phyloP scores from a whole-genome alignment of 2,888 invertebrate genomes.

The Ormyrus rosae region DNA sequence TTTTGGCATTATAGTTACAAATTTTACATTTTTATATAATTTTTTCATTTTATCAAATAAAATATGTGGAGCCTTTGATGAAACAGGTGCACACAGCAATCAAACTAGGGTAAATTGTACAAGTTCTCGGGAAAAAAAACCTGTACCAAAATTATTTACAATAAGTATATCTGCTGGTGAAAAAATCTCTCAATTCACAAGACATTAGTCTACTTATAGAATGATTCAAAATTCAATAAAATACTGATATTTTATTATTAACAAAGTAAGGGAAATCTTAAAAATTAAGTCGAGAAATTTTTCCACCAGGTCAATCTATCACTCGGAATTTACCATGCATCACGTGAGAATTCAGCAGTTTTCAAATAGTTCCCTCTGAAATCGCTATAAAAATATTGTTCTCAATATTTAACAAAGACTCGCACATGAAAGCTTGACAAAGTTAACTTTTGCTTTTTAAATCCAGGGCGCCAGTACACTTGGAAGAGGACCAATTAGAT shows the following conservation, averaged over 20 bases:
- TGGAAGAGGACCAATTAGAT: conserved; percentile 54
- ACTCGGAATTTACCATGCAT: conserved; percentile 43
- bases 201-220: conserved; percentile 1
- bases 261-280: no score
- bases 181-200: conserved; percentile 42
- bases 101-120: conserved; percentile 44
- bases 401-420: conserved; percentile 55
- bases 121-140: conserved; percentile 45
- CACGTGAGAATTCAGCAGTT: conserved; percentile 39
- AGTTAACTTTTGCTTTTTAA: conserved; percentile 17
- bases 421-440: conserved; percentile 50
- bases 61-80: conserved; percentile 53
- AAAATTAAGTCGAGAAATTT: conserved; percentile 28
- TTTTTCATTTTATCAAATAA: conserved; percentile 26
- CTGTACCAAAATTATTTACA: conserved; percentile 57
- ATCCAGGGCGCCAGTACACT: conserved; percentile 29
- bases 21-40: conserved; percentile 41
- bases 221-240: background rate
- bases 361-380: conserved; percentile 45
- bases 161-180: conserved; percentile 43
- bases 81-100: conserved; percentile 50
- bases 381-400: conserved; percentile 59
- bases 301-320: conserved; percentile 50
- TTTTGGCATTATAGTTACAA: conserved; percentile 44
- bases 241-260: conserved; percentile 5